Percentiles rank a stretch among this genome's conserved stretches.
Conservation (phyloP, 2,113 vertebrate genomes). For the Elephantulus edwardii region DNA sequence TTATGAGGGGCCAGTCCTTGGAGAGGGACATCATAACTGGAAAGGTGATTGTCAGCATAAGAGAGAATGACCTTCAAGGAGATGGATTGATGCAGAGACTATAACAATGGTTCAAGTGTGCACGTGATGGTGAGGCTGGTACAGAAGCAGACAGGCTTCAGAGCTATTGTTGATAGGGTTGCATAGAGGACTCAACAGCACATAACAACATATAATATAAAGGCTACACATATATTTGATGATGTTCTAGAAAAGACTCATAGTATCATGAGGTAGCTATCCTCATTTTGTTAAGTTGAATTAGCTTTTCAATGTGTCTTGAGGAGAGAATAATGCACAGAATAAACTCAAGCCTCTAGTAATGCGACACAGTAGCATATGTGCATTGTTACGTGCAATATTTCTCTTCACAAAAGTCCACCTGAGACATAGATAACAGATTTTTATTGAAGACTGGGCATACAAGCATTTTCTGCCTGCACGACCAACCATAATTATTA, state of each 20-base stretch:
- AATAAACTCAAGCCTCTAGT: neutral
- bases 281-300: too few species aligned
- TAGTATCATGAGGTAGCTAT: neutral
- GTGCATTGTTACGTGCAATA: neutral
- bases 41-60: too few species aligned
- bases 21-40: too few species aligned
- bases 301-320: neutral
- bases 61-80: too few species aligned
- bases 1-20: too few species aligned
- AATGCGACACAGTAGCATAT: neutral
- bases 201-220: neutral
- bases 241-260: neutral
- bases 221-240: neutral
- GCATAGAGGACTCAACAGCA: too few species aligned
- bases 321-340: neutral
- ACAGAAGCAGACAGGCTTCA: too few species aligned
- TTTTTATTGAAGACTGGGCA: neutral
- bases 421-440: neutral
- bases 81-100: too few species aligned
- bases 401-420: neutral
- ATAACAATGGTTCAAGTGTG: too few species aligned
- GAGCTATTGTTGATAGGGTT: too few species aligned
- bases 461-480: neutral
- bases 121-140: too few species aligned
- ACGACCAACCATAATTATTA: neutral